Conservation (phyloP, 2,797 vertebrate species). For the Girardinus metallicus region DNA sequence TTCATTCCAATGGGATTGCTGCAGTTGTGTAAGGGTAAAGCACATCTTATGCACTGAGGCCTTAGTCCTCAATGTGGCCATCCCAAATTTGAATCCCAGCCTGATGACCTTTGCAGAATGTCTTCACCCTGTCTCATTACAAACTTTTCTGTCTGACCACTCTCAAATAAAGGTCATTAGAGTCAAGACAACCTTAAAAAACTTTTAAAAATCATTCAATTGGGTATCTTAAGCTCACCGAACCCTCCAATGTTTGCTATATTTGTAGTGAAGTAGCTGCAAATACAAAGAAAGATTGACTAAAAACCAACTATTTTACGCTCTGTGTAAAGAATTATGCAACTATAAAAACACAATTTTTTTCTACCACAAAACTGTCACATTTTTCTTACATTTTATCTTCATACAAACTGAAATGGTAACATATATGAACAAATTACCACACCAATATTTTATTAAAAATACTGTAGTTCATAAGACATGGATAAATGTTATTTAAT, state of each 20-base stretch:
- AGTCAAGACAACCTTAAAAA: background rate
- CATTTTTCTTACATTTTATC: background rate
- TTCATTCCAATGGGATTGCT: background rate
- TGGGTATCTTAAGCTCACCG: background rate
- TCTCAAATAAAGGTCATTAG: no score
- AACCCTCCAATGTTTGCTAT: background rate
- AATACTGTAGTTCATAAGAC: background rate
- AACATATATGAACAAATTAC: background rate
- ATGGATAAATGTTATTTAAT: background rate
- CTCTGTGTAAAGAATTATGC: background rate
- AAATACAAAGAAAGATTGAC: background rate
- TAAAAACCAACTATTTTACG: background rate
- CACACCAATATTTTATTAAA: background rate
- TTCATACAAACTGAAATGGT: background rate
- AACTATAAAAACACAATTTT: background rate
- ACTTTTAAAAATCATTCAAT: background rate
- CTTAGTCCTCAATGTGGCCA: no score
- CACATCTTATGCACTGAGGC: no score
- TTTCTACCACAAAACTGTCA: background rate
- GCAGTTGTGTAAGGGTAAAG: no score
- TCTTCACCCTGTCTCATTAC: no score
- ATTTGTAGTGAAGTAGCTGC: background rate
- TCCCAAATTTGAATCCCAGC: no score
- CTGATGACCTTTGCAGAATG: no score
- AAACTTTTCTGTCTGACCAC: no score